These are phyloP conservation scores for Eupithecia pulchellata DNA, from an alignment of 2,888 invertebrate genomes.

Conservation along the genomic window DNA sequence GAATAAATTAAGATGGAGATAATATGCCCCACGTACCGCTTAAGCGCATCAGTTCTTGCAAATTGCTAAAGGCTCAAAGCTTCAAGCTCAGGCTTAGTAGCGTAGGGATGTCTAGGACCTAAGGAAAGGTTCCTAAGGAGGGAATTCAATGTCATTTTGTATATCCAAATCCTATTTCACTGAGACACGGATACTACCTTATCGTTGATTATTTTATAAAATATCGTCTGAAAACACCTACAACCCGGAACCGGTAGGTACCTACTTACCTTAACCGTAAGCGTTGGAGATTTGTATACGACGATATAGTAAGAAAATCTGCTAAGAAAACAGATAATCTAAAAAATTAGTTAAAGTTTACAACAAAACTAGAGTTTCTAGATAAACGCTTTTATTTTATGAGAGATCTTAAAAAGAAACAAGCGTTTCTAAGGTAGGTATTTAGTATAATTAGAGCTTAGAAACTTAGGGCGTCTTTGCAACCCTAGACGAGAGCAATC, in stretches of 20 bases:
- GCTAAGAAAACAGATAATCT: background rate
- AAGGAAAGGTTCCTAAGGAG: background rate
- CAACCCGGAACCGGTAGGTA: no score
- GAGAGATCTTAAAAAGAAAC: background rate
- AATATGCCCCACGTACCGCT: slow-evolving; percentile 48
- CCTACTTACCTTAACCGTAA: no score
- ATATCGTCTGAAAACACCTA: no score
- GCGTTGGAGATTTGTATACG: background rate
- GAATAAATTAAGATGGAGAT: slow-evolving; percentile 55
- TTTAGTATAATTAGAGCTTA: background rate
- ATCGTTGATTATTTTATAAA: background rate
- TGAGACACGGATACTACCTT: background rate
- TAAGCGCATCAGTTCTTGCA: slow-evolving; percentile 59
- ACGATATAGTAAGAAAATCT: background rate
- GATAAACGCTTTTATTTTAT: no score
- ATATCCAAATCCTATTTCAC: background rate
- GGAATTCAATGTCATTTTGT: background rate
- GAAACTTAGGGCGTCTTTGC: background rate
- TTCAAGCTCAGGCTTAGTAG: slow-evolving; percentile 48
- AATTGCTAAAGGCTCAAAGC: slow-evolving; percentile 70
- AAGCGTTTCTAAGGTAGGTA: background rate
- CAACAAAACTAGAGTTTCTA: no score
- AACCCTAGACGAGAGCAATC: slow-evolving; percentile 30
- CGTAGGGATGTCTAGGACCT: slow-evolving; percentile 36
- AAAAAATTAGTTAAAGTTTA: no score